Evolutionary conservation across 2,113 vertebrate species (phyloP), one percentile per base, ranked within the genome.

Genomic region (Camelus dromedarius): DNA sequence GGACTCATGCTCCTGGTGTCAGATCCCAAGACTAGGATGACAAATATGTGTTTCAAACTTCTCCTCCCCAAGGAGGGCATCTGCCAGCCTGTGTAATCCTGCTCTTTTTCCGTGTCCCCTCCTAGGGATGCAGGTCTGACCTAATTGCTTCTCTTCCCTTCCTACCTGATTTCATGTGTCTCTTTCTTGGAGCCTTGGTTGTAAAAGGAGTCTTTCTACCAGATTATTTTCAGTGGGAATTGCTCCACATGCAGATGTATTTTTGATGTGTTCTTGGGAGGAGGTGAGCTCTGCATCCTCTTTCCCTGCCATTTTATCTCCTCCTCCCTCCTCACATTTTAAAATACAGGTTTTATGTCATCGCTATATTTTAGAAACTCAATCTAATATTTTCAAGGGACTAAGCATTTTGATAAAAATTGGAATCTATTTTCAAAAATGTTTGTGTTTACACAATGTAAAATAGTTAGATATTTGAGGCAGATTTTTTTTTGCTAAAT

Each of bases 401-500:
- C 16, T 75, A 85, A 46, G 9, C 6, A 42, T 58, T 73, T 81
- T 20, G 14, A 28, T 75, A 48, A 84, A 97, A 62, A 67, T 52
- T 81, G 6, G 28, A 80, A 88, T 54, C 3, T 79, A 70, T 46
- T 87, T 95, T 83, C 18, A 77, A 83, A 72, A 93, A 11, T 66
- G 48, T 73, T 28, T 48, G 89, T 86, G 66, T 8, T 20, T 75
- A 87, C 15, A 64, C 14, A 70, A 58, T 82, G 16, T 48, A 75
- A 79, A 94, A 80, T 89, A 73, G 66, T 82, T 86, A 67, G 24
- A 58, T 58, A 96, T 77, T 82, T 82, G 67, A 64, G 22, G 6
- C 4, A 83, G 4, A 46, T 35, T 28, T 75, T 72, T 70, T 86
- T 75, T 86, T 35, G 64, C 1, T n/a, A 56, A 64, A 16, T 81